Base-by-base conservation (phyloP, 2,113 vertebrate species). In the Vireo altiloquus region DNA sequence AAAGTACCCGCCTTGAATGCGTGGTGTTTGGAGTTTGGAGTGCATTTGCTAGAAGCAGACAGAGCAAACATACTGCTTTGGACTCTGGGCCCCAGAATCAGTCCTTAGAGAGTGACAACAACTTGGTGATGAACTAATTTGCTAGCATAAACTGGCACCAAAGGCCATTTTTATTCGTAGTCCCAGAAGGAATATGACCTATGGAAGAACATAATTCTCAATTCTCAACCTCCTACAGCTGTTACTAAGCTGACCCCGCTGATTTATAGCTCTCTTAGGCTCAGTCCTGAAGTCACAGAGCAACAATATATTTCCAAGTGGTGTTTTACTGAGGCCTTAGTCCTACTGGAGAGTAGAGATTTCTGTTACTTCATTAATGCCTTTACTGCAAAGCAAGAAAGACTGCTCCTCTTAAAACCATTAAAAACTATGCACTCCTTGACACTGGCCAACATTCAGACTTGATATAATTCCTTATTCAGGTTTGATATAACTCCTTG, bases 1-100 rank as follows among this genome's bases (percentile, higher is more conserved):
- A 16, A 59, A 49, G 16, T 4, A 28, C 17, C 33, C 8, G 0
- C 49, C 20, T 66, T 56, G 68, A 72, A 60, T 10, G 3, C 0
- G 0, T 11, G 8, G n/a, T n/a, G n/a, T n/a, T n/a, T 20, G 39
- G 39, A 47, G 40, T 50, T 78, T 68, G 42, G 18, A 79, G 27
- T 33, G 12, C 14, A 19, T 53, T 70, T 40, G 20, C 37, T 54
- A 20, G 46, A 81, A 74, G 17, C 4, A 94, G 37, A 59, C 21
- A 74, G 37, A 83, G 8, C 4, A 85, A 63, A 68, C 18, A 13
- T 10, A 9, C 13, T 54, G 33, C 40, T 90, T 63, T 68, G 57
- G 21, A 39, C 23, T 82, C 30, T 35, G 33, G 53, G 60, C 21
- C 25, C 10, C 49, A 75, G 25, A 63, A 31, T 46, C 20, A 47